A percentile compares a stretch with the other conserved stretches of the same genome.
phyloP scores from a whole-genome alignment of 2,113 vertebrate species.

The Carassius auratus region DNA sequence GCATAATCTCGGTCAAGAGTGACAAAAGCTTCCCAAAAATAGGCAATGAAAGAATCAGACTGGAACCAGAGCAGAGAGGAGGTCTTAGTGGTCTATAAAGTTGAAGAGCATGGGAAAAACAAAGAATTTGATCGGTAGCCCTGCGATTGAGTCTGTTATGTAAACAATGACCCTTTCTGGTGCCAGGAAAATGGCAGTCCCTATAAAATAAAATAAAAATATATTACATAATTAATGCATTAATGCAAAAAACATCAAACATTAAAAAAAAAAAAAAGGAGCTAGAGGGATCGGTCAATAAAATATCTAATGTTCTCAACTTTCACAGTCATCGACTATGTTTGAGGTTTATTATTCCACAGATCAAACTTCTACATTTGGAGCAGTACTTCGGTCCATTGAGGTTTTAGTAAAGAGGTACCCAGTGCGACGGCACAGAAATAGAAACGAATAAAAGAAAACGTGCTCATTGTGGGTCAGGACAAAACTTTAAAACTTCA shows the following conservation, averaged over 20 bases:
- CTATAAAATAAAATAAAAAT: neutral
- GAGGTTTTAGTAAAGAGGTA: neutral
- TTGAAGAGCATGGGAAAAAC: neutral
- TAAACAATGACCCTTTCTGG: neutral
- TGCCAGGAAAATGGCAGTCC: neutral
- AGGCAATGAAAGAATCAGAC: constrained; percentile 32
- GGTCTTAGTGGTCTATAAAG: constrained; percentile 10
- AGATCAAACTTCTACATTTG: neutral
- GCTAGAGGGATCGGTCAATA: neutral
- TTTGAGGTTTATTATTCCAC: neutral
- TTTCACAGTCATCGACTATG: neutral
- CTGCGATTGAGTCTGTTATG: neutral
- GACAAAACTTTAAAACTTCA: neutral
- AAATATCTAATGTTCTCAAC: neutral
- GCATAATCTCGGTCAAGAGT: constrained; percentile 47
- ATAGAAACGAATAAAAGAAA: neutral
- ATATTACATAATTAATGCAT: neutral
- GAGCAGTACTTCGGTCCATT: neutral
- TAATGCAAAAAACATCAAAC: neutral
- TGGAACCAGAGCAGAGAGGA: neutral
- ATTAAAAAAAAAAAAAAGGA: neutral
- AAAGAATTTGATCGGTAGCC: neutral
- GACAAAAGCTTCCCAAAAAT: constrained; percentile 49
- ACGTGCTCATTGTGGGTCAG: neutral
- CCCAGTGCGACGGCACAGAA: neutral